These are phyloP conservation scores for Neopelma chrysocephalum DNA, from an alignment of 2,797 vertebrate genomes.

Conservation along the genomic window DNA sequence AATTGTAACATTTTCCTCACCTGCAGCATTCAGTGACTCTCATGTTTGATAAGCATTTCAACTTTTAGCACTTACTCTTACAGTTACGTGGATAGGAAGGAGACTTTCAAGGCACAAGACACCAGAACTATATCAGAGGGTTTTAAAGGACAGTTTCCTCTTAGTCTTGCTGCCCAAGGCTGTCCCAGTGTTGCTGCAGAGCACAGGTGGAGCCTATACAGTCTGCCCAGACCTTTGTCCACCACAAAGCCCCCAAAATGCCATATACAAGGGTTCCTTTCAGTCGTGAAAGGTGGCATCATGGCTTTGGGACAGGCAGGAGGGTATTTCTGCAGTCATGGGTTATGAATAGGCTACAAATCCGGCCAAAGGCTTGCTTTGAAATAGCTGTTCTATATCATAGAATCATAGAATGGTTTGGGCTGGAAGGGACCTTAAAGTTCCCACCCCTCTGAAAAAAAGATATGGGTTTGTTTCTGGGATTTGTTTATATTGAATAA, in stretches of 20 bases:
- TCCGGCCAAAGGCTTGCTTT: neutral
- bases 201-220: neutral
- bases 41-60: neutral
- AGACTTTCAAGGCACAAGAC: neutral
- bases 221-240: neutral
- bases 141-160: neutral
- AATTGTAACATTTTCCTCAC: neutral
- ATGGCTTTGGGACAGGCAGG: neutral
- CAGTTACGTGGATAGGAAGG: neutral
- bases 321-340: neutral
- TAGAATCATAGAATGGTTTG: neutral
- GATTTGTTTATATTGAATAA: neutral
- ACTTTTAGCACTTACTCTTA: neutral
- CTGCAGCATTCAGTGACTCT: neutral
- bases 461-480: neutral
- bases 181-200: neutral
- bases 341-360: neutral
- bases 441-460: neutral
- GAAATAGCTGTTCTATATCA: neutral
- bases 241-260: neutral
- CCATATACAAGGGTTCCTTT: neutral
- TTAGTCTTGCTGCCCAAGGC: neutral
- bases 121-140: accelerated
- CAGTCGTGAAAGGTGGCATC: no score
- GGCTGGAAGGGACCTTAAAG: neutral